Base-by-base conservation (phyloP, 2,888 invertebrate species). In the Microctonus aethiopoides region DNA sequence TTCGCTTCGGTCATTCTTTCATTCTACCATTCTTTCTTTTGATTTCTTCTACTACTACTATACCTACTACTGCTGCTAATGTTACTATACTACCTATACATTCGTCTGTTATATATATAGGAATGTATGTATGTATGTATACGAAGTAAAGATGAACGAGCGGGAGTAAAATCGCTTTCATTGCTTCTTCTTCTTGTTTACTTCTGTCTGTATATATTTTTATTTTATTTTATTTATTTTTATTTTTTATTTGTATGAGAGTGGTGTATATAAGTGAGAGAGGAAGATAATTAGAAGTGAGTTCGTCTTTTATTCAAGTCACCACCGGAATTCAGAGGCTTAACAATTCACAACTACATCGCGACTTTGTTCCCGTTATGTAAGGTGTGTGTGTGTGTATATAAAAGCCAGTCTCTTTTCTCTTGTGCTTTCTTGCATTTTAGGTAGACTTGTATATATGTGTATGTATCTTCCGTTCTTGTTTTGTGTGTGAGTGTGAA, bases 251-350 rank as follows among this genome's bases (percentile, higher is more conserved):
- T 59, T 52, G 29, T 29, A 29, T 41, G 39, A 63, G 39, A 41
- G 36, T 32, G 61, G 59, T 32, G 13, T 32, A 68, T 52, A 57
- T 46, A 60, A 39, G 24, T 29, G 34, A 54, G 34, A 57, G 65
- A 11, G 67, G 71, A 70, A 75, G 78, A 80, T 80, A 80, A 80
- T 80, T 80, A 80, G 78, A 78, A 76, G 77, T 72, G 73, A 78
- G 75, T 69, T 77, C 73, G 74, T 63, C 73, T 73, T 72, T 71
- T 67, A 69, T 70, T 62, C 65, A 59, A 46, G 41, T 56, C 34
- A 72, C 54, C 54, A 67, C 66, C 68, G 68, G 72, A 70, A 67
- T 71, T 67, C 73, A 68, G 39, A 62, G 54, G 61, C 39, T n/a
- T n/a, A 67, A 57, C 65, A 32, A 62, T 62, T 72, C 68, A 70